Evolutionary conservation across 2,888 invertebrate genomes (phyloP), one percentile per base, ranked within the genome.

Genomic region (Plemyria rubiginata): DNA sequence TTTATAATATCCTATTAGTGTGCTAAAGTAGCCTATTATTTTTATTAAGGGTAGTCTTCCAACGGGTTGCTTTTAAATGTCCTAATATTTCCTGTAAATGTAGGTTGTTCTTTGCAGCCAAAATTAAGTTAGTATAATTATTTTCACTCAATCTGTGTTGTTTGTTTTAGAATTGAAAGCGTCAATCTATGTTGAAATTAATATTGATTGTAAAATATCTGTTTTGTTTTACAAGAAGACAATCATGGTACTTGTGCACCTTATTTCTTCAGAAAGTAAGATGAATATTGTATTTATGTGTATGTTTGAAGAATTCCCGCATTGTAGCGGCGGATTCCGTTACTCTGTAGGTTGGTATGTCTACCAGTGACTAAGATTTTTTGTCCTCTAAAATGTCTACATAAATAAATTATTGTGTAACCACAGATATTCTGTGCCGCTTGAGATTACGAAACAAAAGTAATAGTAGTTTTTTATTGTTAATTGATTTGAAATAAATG

Each of bases 21-120:
- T 71, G 72, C 72, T 70, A 74, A 70, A 67, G 70, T 73, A 72
- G 74, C 68, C 60, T 70, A 72, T 77, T 72, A 70, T 74, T 76
- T 84, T 78, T 51, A 38, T 52, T 80, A 74, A 74, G 54, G 77
- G 82, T 84, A 85, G 90, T 91, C 91, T 91, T 91, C 91, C 91
- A 87, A 84, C 83, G 79, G 80, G 77, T 83, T 81, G 75, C 81
- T 80, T 83, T 79, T 74, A 78, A 69, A 74, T 73, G 74, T 79
- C 74, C 74, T 76, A n/a, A n/a, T n/a, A 70, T 72, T 70, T 57
- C 66, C 60, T 65, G 49, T 66, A 52, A 62, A 54, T 64, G 64
- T 68, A 60, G 64, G 66, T 69, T 66, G 62, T 65, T 53, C 49
- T 48, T 60, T 61, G 54, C 66, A 66, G 49, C 69, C 69, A 67